A percentile compares a stretch with the other conserved stretches of the same genome.
Evolutionary conservation across 1,140 invertebrate genomes (phyloP).

Genomic region (Varroa destructor): DNA sequence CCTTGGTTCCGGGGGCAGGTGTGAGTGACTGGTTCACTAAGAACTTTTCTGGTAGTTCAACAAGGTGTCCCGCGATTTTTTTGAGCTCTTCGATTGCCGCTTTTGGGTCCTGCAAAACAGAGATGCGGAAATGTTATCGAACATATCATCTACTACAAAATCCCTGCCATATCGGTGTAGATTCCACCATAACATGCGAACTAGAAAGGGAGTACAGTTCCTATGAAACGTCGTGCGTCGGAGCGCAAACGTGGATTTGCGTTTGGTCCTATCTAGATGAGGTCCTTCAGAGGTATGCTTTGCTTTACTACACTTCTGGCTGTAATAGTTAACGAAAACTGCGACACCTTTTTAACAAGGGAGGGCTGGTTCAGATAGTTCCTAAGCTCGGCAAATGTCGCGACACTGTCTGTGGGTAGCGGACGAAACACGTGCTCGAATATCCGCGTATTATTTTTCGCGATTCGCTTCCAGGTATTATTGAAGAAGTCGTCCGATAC

Average conservation of each 20-base stretch:
- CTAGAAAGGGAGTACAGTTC: too few species aligned
- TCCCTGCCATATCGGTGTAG: too few species aligned
- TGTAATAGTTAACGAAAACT: too few species aligned
- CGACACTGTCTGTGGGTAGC: slow-evolving; percentile 63
- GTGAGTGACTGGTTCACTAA: slow-evolving; percentile 65
- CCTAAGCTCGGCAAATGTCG: slow-evolving; percentile 57
- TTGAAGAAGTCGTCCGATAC: slow-evolving; percentile 61
- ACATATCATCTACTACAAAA: too few species aligned
- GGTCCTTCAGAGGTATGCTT: too few species aligned
- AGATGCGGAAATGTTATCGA: too few species aligned
- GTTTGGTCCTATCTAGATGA: too few species aligned
- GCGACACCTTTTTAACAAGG: slow-evolving; percentile 45
- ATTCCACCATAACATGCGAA: too few species aligned
- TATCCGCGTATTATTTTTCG: slow-evolving; percentile 63
- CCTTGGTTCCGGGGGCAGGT: slow-evolving; percentile 60
- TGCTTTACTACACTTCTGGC: too few species aligned
- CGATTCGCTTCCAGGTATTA: slow-evolving; percentile 61
- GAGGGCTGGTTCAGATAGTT: slow-evolving; percentile 53
- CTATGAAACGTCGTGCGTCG: too few species aligned
- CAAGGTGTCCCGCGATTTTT: slow-evolving; percentile 66
- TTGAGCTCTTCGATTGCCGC: slow-evolving; percentile 54
- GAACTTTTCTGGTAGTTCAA: slow-evolving; percentile 71
- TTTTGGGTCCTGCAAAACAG: slow-evolving; percentile 46
- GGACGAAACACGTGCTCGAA: slow-evolving; percentile 78
- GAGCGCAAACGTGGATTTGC: too few species aligned